Percentiles rank a stretch among this genome's conserved stretches.
Evolutionary conservation across 92 coral and sea anemone species (phyloP).

Genomic region (Epizoanthus stellaris): DNA sequence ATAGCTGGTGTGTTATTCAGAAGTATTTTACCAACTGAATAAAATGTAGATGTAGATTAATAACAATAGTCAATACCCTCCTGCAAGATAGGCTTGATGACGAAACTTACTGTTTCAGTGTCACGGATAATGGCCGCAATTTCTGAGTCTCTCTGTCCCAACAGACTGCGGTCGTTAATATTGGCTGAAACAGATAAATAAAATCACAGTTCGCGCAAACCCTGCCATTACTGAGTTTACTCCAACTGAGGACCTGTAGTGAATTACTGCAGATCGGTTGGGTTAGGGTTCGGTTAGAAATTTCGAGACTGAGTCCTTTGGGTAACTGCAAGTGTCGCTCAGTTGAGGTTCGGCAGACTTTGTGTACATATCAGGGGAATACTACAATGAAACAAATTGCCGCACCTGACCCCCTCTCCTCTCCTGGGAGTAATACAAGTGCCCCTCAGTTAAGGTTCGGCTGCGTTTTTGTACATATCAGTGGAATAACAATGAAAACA

Average conservation of each 20-base stretch:
- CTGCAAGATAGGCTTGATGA: not conserved
- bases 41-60: not conserved
- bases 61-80: not conserved
- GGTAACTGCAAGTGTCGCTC: too few relatives aligned
- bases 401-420: conserved; percentile 78
- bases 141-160: conserved; percentile 95
- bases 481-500: too few relatives aligned
- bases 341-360: too few relatives aligned
- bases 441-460: too few relatives aligned
- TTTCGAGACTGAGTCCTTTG: too few relatives aligned
- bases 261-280: too few relatives aligned
- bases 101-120: conserved; percentile 75
- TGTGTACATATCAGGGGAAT: too few relatives aligned
- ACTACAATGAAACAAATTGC: too few relatives aligned
- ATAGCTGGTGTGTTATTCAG: not conserved
- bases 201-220: not conserved
- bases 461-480: too few relatives aligned
- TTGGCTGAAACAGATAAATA: conserved; percentile 66
- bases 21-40: not conserved
- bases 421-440: too few relatives aligned
- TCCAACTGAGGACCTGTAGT: too few relatives aligned
- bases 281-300: too few relatives aligned
- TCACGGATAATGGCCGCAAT: conserved; percentile 87
- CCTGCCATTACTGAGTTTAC: not conserved
- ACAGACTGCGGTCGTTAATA: conserved; percentile 94